Evolutionary conservation across 2,888 invertebrate genomes (phyloP).

Genomic region (Entomobrya proxima): DNA sequence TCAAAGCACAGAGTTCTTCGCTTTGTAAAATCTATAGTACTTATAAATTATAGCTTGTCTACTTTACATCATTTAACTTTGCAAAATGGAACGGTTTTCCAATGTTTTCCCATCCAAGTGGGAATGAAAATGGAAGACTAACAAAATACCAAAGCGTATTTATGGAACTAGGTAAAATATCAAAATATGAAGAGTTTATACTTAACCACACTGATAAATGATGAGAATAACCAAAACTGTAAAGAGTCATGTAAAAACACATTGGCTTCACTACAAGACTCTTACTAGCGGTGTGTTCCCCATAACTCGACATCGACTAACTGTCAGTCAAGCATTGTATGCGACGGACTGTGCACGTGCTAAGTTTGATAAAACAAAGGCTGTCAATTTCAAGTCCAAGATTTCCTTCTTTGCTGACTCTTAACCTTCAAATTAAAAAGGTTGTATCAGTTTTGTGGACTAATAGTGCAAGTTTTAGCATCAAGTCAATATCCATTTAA

Average conservation of each 20-base stretch:
- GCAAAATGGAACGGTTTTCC: neutral
- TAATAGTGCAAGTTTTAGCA: no score
- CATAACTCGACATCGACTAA: neutral
- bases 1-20: no score
- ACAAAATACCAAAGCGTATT: neutral
- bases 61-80: neutral
- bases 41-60: neutral
- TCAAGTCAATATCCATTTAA: no score
- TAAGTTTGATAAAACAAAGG: neutral
- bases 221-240: neutral
- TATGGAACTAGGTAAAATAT: neutral
- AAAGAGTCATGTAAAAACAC: neutral
- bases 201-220: neutral
- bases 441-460: neutral
- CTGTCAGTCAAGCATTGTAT: constrained; percentile 9
- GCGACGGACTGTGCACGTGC: constrained; percentile 11
- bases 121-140: neutral
- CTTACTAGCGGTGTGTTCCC: neutral
- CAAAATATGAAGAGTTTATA: neutral
- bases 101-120: neutral
- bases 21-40: no score
- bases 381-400: neutral
- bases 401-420: neutral
- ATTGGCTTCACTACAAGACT: neutral
- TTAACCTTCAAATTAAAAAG: constrained; percentile 5